Base-by-base conservation (phyloP, 2,888 invertebrate species). In the Ophonus ardosiacus region DNA sequence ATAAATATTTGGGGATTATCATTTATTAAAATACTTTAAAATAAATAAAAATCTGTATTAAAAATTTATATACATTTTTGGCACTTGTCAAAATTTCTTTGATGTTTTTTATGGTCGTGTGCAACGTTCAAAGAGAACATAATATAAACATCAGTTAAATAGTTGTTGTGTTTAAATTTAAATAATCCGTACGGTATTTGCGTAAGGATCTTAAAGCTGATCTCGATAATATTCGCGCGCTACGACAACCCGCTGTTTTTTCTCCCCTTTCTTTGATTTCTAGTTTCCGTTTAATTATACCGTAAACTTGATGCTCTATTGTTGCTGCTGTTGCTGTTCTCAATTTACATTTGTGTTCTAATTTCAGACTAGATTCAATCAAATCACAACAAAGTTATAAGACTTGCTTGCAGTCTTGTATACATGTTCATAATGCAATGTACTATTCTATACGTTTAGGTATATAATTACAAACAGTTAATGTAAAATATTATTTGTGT, bases 241-340 rank as follows among this genome's bases (percentile, higher is more conserved):
- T n/a, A 24, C n/a, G 17, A 17, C 31, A 68, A 68, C 40, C 31
- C 13, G 7, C n/a, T 31, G 31, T 68, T 13, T 68, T 63, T 63
- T 63, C 21, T 21, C 0, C 13, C 68, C n/a, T 38, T 68, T 68
- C 68, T 38, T 68, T 68, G 68, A 68, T 31, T 68, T 68, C 65
- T n/a, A 68, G 15, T 68, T 68, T 68, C 24, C 40, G 40, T 15
- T 40, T 68, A 40, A 68, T 68, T 40, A 68, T 40, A 38, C 17
- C 40, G 68, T 68, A 40, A 68, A 68, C 38, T 68, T 68, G 15
- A 68, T 24, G 38, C 17, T 68, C 68, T 38, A 38, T 68, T 68
- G 68, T 68, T 68, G 38, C 68, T 38, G 68, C 13, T 3, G 31
- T 68, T 38, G 68, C 13, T 3, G 31, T 24, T 10, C 38, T 68